Base-by-base conservation (phyloP, 2,888 invertebrate genomes). In the Ectemnius continuus region DNA sequence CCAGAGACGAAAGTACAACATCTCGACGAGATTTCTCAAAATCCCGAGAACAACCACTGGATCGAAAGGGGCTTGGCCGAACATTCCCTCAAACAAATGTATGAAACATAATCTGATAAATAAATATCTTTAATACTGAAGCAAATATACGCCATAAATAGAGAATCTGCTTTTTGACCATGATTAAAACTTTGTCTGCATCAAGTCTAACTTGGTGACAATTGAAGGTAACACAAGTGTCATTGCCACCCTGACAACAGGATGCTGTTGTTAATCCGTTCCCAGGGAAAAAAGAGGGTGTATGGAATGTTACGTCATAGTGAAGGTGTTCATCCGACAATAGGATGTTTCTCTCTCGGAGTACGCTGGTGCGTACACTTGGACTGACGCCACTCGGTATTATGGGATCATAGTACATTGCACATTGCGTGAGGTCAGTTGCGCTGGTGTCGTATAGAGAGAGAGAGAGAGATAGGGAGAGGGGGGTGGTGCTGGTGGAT, bases 341-440 rank as follows among this genome's bases (percentile, higher is more conserved):
- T 70, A 83, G 84, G 84, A 84, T 84, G 84, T 84, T 84, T 84
- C 73, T 78, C 70, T 70, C 79, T 70, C 71, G 71, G 60, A 71
- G 71, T 72, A 80, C 63, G 48, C 75, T 11, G 8, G 36, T 36
- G 36, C 36, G 36, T 36, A 36, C 36, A 36, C 8, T 36, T 36
- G 36, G 11, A 36, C 8, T 36, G 36, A 8, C 36, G 36, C 36
- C 36, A 36, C 36, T 36, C 6, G 23, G 36, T 36, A 36, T 36
- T 36, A 36, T 36, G 36, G 78, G 81, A 67, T 81, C 75, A 72
- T 64, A 60, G 73, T 71, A 81, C 73, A 72, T 81, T 81, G 80
- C 80, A 73, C 66, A 73, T 85, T 83, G 84, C 85, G 84, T 85
- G 85, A 84, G 75, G 72, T 85, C 79, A 77, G 76, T 85, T 85